Evolutionary conservation across 2,888 invertebrate genomes (phyloP).

Genomic region (Phyllotreta cruciferae): DNA sequence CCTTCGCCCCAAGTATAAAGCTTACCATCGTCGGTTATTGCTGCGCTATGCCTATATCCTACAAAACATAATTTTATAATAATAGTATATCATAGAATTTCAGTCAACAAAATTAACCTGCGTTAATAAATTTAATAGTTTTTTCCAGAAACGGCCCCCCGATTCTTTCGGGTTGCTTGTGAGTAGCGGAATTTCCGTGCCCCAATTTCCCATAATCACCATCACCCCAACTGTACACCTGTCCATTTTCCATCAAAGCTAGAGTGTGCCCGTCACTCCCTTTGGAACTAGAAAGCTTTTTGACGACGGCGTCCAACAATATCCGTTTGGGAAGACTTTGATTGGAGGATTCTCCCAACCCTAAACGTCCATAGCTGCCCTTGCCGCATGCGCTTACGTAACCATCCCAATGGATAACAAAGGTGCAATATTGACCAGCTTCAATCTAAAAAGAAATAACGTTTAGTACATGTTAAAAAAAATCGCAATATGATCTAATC

Average conservation of each 20-base stretch:
- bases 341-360: constrained; percentile 69
- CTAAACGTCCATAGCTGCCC: constrained; percentile 70
- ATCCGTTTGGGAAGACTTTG: constrained; percentile 66
- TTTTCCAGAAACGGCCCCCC: constrained; percentile 60
- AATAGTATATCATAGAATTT: neutral
- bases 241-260: constrained; percentile 63
- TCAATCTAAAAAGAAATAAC: constrained; percentile 60
- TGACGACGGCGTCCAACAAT: constrained; percentile 62
- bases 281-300: constrained; percentile 64
- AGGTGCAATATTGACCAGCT: constrained; percentile 71
- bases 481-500: neutral
- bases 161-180: constrained; percentile 65
- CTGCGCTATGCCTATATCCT: constrained; percentile 66
- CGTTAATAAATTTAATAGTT: constrained; percentile 62
- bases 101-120: constrained; percentile 55
- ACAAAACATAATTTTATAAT: constrained; percentile 37
- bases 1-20: constrained; percentile 69
- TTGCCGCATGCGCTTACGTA: constrained; percentile 69
- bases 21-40: constrained; percentile 64
- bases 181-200: constrained; percentile 63
- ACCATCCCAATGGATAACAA: constrained; percentile 66
- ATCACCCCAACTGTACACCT: constrained; percentile 67
- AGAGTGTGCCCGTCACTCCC: constrained; percentile 67
- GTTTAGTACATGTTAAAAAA: neutral
- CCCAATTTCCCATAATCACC: constrained; percentile 68